Conservation (phyloP, 2,113 vertebrate genomes). For the Labrus mixtus region DNA sequence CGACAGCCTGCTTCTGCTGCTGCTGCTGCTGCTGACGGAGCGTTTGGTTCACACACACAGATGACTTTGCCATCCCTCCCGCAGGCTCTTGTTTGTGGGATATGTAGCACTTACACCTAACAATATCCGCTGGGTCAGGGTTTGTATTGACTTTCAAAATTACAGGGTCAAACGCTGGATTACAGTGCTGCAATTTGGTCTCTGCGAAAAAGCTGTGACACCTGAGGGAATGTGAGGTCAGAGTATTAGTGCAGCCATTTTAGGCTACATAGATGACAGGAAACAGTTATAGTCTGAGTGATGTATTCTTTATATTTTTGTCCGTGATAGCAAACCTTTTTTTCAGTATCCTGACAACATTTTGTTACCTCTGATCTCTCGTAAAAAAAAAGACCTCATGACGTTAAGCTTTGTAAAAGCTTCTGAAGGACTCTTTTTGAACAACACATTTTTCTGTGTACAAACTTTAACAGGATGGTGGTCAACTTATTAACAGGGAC, state of each 20-base stretch:
- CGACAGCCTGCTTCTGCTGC: slow-evolving; percentile 23
- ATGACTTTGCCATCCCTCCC: slow-evolving; percentile 57
- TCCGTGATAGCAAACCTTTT: neutral
- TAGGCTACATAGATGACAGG: slow-evolving; percentile 7
- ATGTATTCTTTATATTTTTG: neutral
- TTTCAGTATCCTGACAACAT: neutral
- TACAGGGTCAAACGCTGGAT: slow-evolving; percentile 53
- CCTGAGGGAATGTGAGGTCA: slow-evolving; percentile 37
- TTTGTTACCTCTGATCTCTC: neutral
- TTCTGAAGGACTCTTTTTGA: slow-evolving; percentile 1
- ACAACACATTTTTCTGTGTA: neutral
- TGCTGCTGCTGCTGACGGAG: slow-evolving; percentile 61
- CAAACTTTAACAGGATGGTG: neutral
- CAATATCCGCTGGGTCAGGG: slow-evolving; percentile 61
- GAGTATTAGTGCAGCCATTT: slow-evolving; percentile 11
- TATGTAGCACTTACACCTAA: slow-evolving; percentile 53
- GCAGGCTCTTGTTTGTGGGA: slow-evolving; percentile 47
- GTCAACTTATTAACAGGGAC: no score
- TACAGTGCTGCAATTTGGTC: slow-evolving; percentile 14
- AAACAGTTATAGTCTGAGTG: neutral
- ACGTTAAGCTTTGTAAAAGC: slow-evolving; percentile 9
- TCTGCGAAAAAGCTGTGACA: slow-evolving; percentile 33
- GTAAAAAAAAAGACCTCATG: neutral
- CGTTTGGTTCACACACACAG: slow-evolving; percentile 51
- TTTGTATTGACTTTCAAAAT: slow-evolving; percentile 65